These are phyloP conservation scores for Coilia nasus DNA, from an alignment of 2,797 vertebrate species.

Conservation along the genomic window DNA sequence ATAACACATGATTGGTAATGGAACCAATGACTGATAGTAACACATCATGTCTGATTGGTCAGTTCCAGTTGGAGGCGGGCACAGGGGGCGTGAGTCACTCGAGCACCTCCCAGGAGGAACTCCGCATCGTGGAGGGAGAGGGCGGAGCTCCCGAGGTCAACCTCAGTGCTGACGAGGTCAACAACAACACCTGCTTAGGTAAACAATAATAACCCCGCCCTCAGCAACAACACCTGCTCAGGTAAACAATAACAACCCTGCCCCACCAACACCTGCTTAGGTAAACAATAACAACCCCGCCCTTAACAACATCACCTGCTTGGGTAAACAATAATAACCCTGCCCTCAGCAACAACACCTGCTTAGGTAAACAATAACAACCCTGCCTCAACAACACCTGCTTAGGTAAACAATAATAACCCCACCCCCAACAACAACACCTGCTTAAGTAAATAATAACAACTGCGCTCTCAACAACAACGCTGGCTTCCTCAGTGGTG, in stretches of 20 bases:
- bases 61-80: constrained; percentile 94
- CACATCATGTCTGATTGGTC: constrained; percentile 23
- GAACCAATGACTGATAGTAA: too few relatives aligned
- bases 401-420: too few relatives aligned
- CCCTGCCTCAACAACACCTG: too few relatives aligned
- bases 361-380: constrained; percentile 97
- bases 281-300: constrained; percentile 73
- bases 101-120: constrained; percentile 93
- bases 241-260: constrained; percentile 68
- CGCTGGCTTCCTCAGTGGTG: too few relatives aligned
- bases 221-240: constrained; percentile 62
- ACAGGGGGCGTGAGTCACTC: constrained; percentile 82
- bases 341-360: constrained; percentile 87
- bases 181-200: constrained; percentile 97
- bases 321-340: too few relatives aligned
- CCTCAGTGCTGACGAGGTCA: constrained; percentile 92
- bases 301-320: constrained; percentile 74
- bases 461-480: neutral
- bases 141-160: constrained; percentile 84
- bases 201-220: constrained; percentile 74
- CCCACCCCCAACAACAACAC: constrained; percentile 91
- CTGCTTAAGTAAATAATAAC: constrained; percentile 78
- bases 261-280: constrained; percentile 59
- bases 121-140: constrained; percentile 94
- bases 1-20: too few relatives aligned